Evolutionary conservation across 2,888 invertebrate species (phyloP), one percentile per base, ranked within the genome.

Genomic region (Drosophila aldrichi): DNA sequence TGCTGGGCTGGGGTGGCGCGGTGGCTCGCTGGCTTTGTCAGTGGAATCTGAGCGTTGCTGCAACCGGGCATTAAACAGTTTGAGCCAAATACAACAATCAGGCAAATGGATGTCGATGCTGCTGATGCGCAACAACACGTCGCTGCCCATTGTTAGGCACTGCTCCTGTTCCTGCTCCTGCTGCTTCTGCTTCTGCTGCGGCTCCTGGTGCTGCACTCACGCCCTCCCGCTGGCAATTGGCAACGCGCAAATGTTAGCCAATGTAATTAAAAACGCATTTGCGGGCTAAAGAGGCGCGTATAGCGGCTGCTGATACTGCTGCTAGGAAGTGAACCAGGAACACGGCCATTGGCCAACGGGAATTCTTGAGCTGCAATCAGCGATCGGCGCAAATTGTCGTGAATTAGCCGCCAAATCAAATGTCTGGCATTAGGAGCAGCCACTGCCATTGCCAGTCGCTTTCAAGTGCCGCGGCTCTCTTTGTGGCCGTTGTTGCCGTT

Each of bases 261-360:
- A 89, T 89, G 89, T 89, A 86, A 86, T 86, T 86, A 86, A 86
- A 86, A 86, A 85, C 74, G 71, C 85, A 86, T 86, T 86, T 89
- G 86, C 60, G 59, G 64, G 64, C 69, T 88, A 82, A 88, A 72
- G 82, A 77, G 75, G 74, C 80, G 78, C 86, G 74, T 85, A 72
- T 54, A 25, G 54, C 40, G 79, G 67, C 20, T 0, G 59, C 51
- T 18, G 51, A 55, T 49, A 55, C 59, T 49, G 56, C 56, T 25
- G 59, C 59, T 46, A 61, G 64, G 77, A 77, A 71, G 44, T 57
- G 25, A 55, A 52, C 29, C 51, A 36, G 48, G 29, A 69, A 58
- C 46, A 70, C 71, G n/a, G 38, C 40, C 40, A 40, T 56, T 34
- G 29, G 32, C 44, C 36, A 70, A 70, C 71, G 51, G 71, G 56